phyloP scores from a whole-genome alignment of 2,113 vertebrate genomes.

The Kobus ellipsiprymnus region DNA sequence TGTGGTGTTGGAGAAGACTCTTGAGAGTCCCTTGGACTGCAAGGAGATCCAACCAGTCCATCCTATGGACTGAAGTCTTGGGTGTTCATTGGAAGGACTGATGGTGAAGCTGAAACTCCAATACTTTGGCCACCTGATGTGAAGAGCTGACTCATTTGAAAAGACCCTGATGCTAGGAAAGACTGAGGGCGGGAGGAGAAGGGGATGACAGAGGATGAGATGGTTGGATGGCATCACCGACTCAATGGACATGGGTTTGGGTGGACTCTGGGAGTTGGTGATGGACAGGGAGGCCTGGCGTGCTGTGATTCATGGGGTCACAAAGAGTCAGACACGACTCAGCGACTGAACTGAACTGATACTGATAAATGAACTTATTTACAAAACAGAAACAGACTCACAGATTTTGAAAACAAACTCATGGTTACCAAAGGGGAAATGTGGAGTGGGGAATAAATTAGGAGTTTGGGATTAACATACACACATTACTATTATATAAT shows the following conservation, averaged over 20 bases:
- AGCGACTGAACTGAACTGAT: not conserved
- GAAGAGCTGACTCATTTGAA: not conserved
- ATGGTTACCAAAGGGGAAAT: not conserved
- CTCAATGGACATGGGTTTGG: not conserved
- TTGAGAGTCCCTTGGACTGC: too few species aligned
- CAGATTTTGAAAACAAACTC: not conserved
- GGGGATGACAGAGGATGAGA: not conserved
- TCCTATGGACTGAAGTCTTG: not conserved
- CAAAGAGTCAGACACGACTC: not conserved
- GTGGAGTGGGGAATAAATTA: not conserved
- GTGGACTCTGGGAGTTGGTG: not conserved
- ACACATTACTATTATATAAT: not conserved
- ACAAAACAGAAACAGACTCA: not conserved
- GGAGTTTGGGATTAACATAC: not conserved
- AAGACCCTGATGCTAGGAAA: not conserved
- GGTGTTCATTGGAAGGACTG: not conserved
- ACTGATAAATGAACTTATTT: not conserved
- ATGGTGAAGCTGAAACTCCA: not conserved
- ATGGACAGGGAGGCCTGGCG: not conserved
- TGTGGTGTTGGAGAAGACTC: not conserved
- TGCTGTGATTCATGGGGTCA: rapidly evolving
- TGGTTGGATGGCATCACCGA: not conserved
- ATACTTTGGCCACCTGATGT: not conserved
- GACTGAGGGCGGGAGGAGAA: not conserved
- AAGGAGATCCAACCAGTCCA: too few species aligned